Evolutionary conservation across 2,113 vertebrate genomes (phyloP), one percentile per base, ranked within the genome.

Genomic region (Rhinolophus ferrumequinum): DNA sequence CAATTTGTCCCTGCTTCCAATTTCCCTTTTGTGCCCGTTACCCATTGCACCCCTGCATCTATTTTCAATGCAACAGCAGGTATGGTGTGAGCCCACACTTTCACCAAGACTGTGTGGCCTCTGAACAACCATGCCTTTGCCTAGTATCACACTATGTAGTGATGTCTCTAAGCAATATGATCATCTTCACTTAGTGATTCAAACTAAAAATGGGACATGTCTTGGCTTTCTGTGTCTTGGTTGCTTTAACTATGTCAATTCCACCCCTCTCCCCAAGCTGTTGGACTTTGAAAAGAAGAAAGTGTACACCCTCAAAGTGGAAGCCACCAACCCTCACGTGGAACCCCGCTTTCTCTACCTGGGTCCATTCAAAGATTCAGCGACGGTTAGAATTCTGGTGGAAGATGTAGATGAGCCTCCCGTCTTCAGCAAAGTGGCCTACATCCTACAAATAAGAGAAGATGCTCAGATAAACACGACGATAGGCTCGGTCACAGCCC

Each of bases 371-470:
- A 99, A 99, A 95, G 99, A 99, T 77, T 98, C 99, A 19, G 99
- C 99, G 76, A 98, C 98, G 0, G 94, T 99, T 75, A 99, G 99
- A 98, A 98, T 99, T 58, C 58, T 97, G 1, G 99, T 99, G 88
- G 99, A 99, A 90, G 99, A 99, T 89, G 99, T 99, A 69, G 99
- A 99, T 22, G 99, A 99, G 96, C 99, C 99, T 1, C 99, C 99
- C 0, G 97, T 99, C 92, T 99, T 99, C 88, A 99, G 99, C 97
- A 99, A 98, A 64, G 93, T 98, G 88, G 98, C 98, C 86, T 99
- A 99, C 77, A 54, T 99, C 79, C 98, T 99, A 93, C 99, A 99
- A 96, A 99, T 99, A 38, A 99, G 99, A 88, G 99, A 99, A 98
- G 99, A 99, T 24, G 98, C 99, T 5, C 97, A 97, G 76, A 97